Base-by-base conservation (phyloP, 2,113 vertebrate species). In the Dascyllus trimaculatus region DNA sequence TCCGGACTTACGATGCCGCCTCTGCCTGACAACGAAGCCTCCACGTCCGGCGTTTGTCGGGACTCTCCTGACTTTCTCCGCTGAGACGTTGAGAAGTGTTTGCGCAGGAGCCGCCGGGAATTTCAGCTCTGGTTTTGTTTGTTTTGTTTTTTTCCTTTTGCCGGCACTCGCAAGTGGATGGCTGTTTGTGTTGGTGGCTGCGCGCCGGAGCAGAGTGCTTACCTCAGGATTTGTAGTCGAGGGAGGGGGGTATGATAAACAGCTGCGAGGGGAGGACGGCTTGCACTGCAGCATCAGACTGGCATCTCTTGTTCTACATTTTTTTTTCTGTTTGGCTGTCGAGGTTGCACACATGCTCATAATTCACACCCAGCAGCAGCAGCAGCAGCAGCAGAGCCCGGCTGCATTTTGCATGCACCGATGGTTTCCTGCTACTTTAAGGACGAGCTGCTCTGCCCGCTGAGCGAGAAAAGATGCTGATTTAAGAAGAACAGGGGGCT, bases 221-320 rank as follows among this genome's bases (percentile, higher is more conserved):
- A 74, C 71, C 79, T 86, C 65, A 29, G 87, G 70, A 75, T 71
- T 43, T 7, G 45, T 35, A 46, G 40, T 46, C 2, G 4, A 24
- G 58, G 25, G 74, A 17, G 53, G 67, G 10, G 53, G 56, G 7
- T 43, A 26, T 78, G 85, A 51, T 58, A 81, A 80, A 76, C 71
- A 52, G 80, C 68, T 71, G 65, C 0, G 24, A 71, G 63, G 49
- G 51, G 78, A 71, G 53, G 61, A 80, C 51, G 26, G 38, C 65
- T 51, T 80, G 66, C 71, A 63, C 70, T 84, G 90, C 80, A 83
- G 73, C 73, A 81, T 78, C 63, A 79, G 52, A 66, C 78, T 29
- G 29, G 63, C 70, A 69, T 81, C 73, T 65, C 65, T 58, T 57
- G 10, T 43, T 67, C 61, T 38, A 51, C 56, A 4, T 11, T 46